phyloP scores from a whole-genome alignment of 1,140 invertebrate species.

The Euwallacea fornicatus region DNA sequence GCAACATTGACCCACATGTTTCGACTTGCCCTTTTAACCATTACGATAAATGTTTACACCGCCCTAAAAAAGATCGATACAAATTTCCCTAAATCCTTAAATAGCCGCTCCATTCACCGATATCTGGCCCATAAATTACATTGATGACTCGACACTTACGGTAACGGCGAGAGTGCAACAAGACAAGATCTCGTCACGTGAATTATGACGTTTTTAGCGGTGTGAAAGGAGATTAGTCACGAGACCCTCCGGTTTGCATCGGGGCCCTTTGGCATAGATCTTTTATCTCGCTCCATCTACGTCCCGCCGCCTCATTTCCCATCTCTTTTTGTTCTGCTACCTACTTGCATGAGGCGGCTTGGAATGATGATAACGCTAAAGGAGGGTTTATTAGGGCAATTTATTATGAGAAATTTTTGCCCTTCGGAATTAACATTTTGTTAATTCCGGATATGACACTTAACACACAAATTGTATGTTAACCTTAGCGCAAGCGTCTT shows the following conservation, averaged over 20 bases:
- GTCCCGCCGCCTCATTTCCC: conserved; percentile 1
- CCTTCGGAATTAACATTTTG: too few species aligned
- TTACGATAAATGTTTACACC: too few species aligned
- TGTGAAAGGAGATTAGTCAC: conserved; percentile 40
- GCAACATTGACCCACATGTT: not conserved
- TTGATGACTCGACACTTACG: conserved; percentile 35
- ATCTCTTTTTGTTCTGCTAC: conserved; percentile 1
- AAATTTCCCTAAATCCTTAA: conserved; percentile 11
- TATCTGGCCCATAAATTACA: conserved; percentile 30
- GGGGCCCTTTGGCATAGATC: conserved; percentile 10
- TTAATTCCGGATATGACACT: too few species aligned
- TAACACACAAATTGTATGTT: not conserved
- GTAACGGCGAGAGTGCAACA: conserved; percentile 27
- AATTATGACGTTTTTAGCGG: conserved; percentile 39
- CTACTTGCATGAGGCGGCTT: not conserved
- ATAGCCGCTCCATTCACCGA: conserved; percentile 21
- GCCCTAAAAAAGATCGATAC: conserved; percentile 8
- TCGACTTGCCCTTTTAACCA: not conserved
- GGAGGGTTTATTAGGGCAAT: conserved; percentile 3
- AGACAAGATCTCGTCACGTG: conserved; percentile 38
- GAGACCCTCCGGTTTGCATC: conserved; percentile 29
- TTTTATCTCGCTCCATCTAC: conserved; percentile 15
- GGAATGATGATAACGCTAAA: not conserved
- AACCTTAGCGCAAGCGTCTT: not conserved
- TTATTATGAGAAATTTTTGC: conserved; percentile 4